Conservation (phyloP, 2,113 vertebrate genomes). For the Verasper variegatus region DNA sequence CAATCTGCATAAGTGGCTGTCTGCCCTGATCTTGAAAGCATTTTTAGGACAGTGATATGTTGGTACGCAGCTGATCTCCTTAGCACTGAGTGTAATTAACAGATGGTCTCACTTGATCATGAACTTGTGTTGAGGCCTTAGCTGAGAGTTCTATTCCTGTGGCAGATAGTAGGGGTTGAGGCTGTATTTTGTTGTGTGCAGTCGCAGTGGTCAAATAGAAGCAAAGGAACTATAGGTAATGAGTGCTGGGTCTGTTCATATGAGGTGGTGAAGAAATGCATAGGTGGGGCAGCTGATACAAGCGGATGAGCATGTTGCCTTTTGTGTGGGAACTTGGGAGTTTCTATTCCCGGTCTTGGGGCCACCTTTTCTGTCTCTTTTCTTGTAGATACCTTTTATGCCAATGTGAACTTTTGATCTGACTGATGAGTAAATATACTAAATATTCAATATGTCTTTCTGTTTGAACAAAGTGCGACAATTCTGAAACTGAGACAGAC, state of each 20-base stretch:
- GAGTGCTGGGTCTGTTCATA: not conserved
- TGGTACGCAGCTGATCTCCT: conserved; percentile 36
- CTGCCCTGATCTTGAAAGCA: conserved; percentile 32
- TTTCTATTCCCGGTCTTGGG: not conserved
- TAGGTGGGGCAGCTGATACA: not conserved
- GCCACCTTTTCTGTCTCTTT: not conserved
- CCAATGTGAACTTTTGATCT: not conserved
- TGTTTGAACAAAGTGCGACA: not conserved
- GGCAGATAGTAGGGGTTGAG: not conserved
- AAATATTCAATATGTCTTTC: not conserved
- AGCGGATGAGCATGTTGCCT: not conserved
- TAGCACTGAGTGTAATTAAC: conserved; percentile 40
- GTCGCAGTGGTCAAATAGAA: not conserved
- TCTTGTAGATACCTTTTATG: not conserved
- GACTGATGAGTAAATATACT: not conserved
- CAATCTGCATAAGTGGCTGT: conserved; percentile 38
- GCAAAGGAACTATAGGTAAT: not conserved
- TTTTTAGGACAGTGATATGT: conserved; percentile 18
- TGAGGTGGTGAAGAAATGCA: not conserved
- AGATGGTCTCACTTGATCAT: conserved; percentile 48
- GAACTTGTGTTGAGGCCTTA: conserved; percentile 24
- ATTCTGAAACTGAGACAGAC: not conserved
- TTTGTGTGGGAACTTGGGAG: not conserved
- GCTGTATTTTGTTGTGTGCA: too few relatives aligned
- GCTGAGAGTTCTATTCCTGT: not conserved